phyloP scores from a whole-genome alignment of 1,140 invertebrate species.

The Euglossa dilemma region DNA sequence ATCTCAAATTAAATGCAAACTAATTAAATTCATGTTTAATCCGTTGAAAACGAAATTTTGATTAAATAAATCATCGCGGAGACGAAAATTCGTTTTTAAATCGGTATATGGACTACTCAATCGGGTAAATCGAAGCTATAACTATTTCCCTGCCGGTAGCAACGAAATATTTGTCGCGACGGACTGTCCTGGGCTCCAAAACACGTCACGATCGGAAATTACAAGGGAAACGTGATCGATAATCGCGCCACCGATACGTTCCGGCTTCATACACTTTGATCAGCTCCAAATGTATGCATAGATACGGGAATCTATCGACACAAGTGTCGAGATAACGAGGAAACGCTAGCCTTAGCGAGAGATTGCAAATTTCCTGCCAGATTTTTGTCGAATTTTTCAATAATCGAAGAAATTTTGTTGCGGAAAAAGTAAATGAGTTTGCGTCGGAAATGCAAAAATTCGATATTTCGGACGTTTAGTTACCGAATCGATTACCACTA shows the following conservation, averaged over 20 bases:
- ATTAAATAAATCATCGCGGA: neutral
- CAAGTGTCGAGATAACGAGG: conserved; percentile 25
- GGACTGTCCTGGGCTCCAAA: neutral
- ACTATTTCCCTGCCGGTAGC: neutral
- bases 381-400: neutral
- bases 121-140: neutral
- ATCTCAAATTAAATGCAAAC: no score
- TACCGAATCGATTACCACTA: no score
- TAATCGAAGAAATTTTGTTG: neutral
- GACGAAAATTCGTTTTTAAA: neutral
- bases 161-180: conserved; percentile 2
- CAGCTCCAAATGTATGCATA: conserved; percentile 43
- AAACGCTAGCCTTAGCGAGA: neutral
- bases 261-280: conserved; percentile 32
- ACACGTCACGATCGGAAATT: conserved; percentile 3
- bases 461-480: no score
- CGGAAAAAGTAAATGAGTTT: no score
- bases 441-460: no score
- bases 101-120: neutral
- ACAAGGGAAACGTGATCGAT: conserved; percentile 32
- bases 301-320: conserved; percentile 30
- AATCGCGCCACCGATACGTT: conserved; percentile 31
- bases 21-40: neutral
- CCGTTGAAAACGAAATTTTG: neutral
- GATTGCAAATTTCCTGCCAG: neutral